Percentiles rank a stretch among this genome's conserved stretches.
These are phyloP conservation scores for Archaeoteleia sp. DNA, from an alignment of 2,888 invertebrate genomes.

Conservation along the genomic window DNA sequence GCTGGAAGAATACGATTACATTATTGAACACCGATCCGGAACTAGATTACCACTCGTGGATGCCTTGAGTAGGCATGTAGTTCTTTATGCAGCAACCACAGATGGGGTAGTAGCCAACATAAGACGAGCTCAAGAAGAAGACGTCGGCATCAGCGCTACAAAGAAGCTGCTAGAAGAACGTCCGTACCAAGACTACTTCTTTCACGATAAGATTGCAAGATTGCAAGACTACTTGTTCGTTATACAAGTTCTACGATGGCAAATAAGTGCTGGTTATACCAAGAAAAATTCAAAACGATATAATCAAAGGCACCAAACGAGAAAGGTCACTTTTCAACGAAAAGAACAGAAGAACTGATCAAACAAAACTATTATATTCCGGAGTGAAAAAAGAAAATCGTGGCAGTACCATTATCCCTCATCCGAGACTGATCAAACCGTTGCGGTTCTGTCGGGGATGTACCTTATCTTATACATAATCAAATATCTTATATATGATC, in stretches of 20 bases:
- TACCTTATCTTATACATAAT: too few species aligned
- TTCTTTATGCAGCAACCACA: background rate
- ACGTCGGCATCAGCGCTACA: slow-evolving; percentile 15
- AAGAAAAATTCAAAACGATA: slow-evolving; percentile 27
- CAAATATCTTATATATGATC: too few species aligned
- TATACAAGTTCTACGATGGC: slow-evolving; percentile 28
- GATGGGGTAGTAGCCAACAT: slow-evolving; percentile 3
- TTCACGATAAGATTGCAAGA: background rate
- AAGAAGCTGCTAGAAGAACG: slow-evolving; percentile 19
- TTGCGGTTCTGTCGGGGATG: too few species aligned
- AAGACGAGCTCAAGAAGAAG: slow-evolving; percentile 29
- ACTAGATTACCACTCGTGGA: slow-evolving; percentile 37
- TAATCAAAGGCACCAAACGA: slow-evolving; percentile 13
- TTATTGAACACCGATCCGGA: slow-evolving; percentile 28
- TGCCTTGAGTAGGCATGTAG: slow-evolving; percentile 21
- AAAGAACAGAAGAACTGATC: slow-evolving; percentile 18
- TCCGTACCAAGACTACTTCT: slow-evolving; percentile 22
- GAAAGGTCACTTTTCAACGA: slow-evolving; percentile 11
- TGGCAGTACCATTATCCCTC: too few species aligned
- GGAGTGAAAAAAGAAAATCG: slow-evolving; percentile 19
- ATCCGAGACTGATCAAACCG: too few species aligned
- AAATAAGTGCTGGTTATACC: slow-evolving; percentile 23
- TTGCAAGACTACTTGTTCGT: too few species aligned
- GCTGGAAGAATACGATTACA: slow-evolving; percentile 28
- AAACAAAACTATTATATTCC: slow-evolving; percentile 29